phyloP scores from a whole-genome alignment of 1,140 invertebrate genomes.

The Luehdorfia chinensis region DNA sequence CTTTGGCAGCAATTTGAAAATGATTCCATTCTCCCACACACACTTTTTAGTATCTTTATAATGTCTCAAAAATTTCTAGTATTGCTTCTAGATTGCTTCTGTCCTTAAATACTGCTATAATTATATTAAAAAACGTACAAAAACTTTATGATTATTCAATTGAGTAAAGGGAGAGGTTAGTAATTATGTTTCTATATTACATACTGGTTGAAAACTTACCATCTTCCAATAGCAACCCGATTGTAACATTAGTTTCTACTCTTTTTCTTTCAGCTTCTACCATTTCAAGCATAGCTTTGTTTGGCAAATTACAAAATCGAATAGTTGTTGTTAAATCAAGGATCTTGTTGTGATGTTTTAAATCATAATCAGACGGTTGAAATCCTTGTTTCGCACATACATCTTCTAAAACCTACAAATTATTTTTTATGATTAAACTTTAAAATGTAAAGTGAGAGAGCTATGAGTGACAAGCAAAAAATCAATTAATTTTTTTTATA shows the following conservation, averaged over 20 bases:
- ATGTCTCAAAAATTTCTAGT: too few species aligned
- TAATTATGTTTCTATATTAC: too few species aligned
- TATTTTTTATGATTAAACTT: slow-evolving; percentile 20
- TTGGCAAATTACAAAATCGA: slow-evolving; percentile 87
- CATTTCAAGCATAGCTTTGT: slow-evolving; percentile 90
- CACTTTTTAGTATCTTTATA: too few species aligned
- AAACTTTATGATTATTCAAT: too few species aligned
- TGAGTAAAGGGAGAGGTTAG: too few species aligned
- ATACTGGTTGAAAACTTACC: slow-evolving; percentile 80
- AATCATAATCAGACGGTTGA: slow-evolving; percentile 83
- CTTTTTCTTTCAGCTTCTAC: slow-evolving; percentile 79
- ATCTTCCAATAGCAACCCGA: slow-evolving; percentile 85
- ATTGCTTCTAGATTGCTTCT: too few species aligned
- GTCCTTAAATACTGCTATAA: too few species aligned
- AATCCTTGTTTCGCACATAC: slow-evolving; percentile 86
- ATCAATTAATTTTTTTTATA: background rate
- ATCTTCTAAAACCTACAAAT: slow-evolving; percentile 85
- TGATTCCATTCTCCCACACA: too few species aligned
- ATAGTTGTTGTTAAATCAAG: slow-evolving; percentile 84
- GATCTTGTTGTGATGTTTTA: slow-evolving; percentile 87
- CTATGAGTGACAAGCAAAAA: slow-evolving; percentile 7
- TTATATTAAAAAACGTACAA: too few species aligned
- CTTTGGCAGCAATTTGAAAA: too few species aligned
- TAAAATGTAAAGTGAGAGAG: background rate
- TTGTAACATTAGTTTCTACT: slow-evolving; percentile 79